phyloP scores from a whole-genome alignment of 1,140 invertebrate genomes.

The Monochamus saltuarius region DNA sequence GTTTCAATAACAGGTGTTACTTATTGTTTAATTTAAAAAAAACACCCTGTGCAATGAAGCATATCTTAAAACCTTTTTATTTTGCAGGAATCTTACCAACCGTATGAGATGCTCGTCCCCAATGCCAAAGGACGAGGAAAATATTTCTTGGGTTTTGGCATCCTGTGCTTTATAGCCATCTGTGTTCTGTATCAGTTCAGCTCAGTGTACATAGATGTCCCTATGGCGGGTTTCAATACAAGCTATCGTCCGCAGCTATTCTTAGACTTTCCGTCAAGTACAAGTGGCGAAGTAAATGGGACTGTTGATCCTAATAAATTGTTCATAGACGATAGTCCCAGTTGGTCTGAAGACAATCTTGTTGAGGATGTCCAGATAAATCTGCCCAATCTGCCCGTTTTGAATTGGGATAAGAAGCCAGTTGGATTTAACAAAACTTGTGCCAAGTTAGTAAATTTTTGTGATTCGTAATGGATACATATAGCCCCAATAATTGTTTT shows the following conservation, averaged over 20 bases:
- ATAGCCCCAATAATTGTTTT: too few relatives aligned
- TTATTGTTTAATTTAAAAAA: too few relatives aligned
- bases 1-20: too few relatives aligned
- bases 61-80: too few relatives aligned
- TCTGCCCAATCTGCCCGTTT: constrained; percentile 78
- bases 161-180: constrained; percentile 56
- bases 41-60: too few relatives aligned
- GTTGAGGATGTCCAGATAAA: constrained; percentile 73
- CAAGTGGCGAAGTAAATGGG: constrained; percentile 46
- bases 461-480: too few relatives aligned
- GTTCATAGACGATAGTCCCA: constrained; percentile 65
- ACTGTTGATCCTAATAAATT: constrained; percentile 54
- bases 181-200: constrained; percentile 52
- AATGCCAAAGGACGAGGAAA: too few relatives aligned
- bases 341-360: constrained; percentile 71
- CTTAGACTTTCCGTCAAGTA: constrained; percentile 46
- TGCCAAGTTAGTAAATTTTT: constrained; percentile 51
- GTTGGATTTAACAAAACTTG: constrained; percentile 74
- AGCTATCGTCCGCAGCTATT: constrained; percentile 49
- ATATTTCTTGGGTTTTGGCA: constrained; percentile 49
- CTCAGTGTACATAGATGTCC: constrained; percentile 50
- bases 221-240: constrained; percentile 50
- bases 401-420: constrained; percentile 77
- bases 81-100: too few relatives aligned
- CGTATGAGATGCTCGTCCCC: too few relatives aligned